These are phyloP conservation scores for Psix sp. DNA, from an alignment of 1,140 invertebrate genomes.

Conservation along the genomic window DNA sequence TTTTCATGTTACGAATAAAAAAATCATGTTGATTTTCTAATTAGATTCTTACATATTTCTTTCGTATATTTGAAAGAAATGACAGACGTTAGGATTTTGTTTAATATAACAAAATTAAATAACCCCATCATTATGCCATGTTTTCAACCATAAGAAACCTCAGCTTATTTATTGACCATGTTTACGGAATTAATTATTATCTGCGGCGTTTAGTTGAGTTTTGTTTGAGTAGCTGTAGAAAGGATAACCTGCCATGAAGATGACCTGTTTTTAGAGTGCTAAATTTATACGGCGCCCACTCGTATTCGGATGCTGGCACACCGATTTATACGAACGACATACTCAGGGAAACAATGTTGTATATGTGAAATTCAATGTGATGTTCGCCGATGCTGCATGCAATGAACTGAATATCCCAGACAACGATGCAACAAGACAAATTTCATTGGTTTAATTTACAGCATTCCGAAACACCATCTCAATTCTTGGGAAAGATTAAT, in stretches of 20 bases:
- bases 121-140: too few relatives aligned
- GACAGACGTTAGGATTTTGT: too few relatives aligned
- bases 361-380: slow-evolving; percentile 46
- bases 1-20: too few relatives aligned
- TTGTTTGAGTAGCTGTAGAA: slow-evolving; percentile 40
- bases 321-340: slow-evolving; percentile 44
- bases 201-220: slow-evolving; percentile 52
- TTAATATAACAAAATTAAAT: too few relatives aligned
- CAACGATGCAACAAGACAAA: slow-evolving; percentile 18
- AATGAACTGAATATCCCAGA: slow-evolving; percentile 50
- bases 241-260: slow-evolving; percentile 67
- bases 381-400: slow-evolving; percentile 31
- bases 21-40: too few relatives aligned
- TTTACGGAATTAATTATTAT: not conserved
- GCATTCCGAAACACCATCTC: not conserved
- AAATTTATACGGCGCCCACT: slow-evolving; percentile 70
- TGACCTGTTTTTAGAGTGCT: slow-evolving; percentile 73
- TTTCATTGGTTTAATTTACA: slow-evolving; percentile 7
- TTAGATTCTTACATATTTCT: too few relatives aligned
- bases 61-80: too few relatives aligned
- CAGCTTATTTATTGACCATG: too few relatives aligned
- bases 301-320: slow-evolving; percentile 47
- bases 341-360: slow-evolving; percentile 54
- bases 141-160: too few relatives aligned
- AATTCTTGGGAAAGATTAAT: not conserved